Evolutionary conservation across 2,888 invertebrate genomes (phyloP), one percentile per base, ranked within the genome.

Genomic region (Drosophila quasianomalipes): DNA sequence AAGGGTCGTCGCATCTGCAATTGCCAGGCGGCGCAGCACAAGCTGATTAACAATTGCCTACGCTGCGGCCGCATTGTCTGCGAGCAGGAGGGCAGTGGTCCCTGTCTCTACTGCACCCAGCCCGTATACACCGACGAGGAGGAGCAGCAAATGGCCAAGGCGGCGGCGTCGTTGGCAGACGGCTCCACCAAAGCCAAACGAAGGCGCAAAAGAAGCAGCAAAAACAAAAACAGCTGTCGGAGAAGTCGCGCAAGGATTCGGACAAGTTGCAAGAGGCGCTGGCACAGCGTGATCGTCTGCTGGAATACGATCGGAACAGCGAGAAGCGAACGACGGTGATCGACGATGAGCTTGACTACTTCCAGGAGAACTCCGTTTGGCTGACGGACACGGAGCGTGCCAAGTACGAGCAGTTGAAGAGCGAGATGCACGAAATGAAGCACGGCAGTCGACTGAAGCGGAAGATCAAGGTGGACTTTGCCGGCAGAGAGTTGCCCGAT

Each of bases 271-370:
- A 96, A 70, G 95, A 96, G 44, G 98, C 98, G 0, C 78, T 97
- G 16, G 95, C 96, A 68, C 96, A 97, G 69, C 95, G 98, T 79
- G 96, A 98, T 92, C 95, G 95, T 63, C 94, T 99, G 60, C 93
- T 99, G 63, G 97, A 98, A 89, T 98, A 95, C 93, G 98, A 98
- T 92, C 95, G 95, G 65, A 96, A 96, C 58, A 96, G 97, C 96
- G 93, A 92, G 67, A 91, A 92, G 62, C 89, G 93, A n/a, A 93
- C 94, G 0, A 92, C 92, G 1, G 93, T 93, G 41, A 93, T 94
- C 70, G 99, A 99, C 92, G 99, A 99, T 92, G 98, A 99, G 92
- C 96, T 96, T 77, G 99, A 99, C 93, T 99, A 99, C 93, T 99
- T 97, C 92, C 95, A 96, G 89, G 92, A 92, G 41, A 96, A 95